Evolutionary conservation across 1,140 invertebrate genomes (phyloP).

Genomic region (Ostrea edulis): DNA sequence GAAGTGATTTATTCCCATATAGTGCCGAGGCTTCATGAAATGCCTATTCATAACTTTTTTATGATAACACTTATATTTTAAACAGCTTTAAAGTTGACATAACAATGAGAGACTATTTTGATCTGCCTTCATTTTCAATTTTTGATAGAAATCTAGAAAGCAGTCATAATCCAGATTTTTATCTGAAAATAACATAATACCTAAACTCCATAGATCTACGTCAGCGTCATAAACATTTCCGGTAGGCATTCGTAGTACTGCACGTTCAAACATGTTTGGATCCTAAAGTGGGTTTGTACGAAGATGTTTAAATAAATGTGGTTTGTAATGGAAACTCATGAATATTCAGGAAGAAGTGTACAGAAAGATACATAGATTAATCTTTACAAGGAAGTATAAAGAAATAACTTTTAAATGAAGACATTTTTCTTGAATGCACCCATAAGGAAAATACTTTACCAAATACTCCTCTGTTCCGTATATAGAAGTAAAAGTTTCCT

Average conservation of each 20-base stretch:
- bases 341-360: neutral
- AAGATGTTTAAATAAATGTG: neutral
- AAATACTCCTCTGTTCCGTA: constrained; percentile 99
- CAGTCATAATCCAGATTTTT: no score
- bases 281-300: constrained; percentile 81
- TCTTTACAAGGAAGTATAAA: neutral
- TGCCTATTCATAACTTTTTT: no score
- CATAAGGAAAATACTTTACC: constrained; percentile 55
- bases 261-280: constrained; percentile 97
- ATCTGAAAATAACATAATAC: constrained; percentile 72
- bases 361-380: neutral
- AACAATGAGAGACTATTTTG: no score
- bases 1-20: no score
- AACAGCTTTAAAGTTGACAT: no score
- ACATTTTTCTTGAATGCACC: neutral
- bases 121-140: no score
- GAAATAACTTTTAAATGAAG: neutral
- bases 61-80: no score
- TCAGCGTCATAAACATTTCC: constrained; percentile 93
- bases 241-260: constrained; percentile 90
- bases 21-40: no score
- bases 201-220: constrained; percentile 97
- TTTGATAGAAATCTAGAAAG: no score
- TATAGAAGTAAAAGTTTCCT: constrained; percentile 96
- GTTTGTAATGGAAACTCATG: neutral